phyloP scores from a whole-genome alignment of 2,888 invertebrate genomes.

The Disparrhopalites patrizii region DNA sequence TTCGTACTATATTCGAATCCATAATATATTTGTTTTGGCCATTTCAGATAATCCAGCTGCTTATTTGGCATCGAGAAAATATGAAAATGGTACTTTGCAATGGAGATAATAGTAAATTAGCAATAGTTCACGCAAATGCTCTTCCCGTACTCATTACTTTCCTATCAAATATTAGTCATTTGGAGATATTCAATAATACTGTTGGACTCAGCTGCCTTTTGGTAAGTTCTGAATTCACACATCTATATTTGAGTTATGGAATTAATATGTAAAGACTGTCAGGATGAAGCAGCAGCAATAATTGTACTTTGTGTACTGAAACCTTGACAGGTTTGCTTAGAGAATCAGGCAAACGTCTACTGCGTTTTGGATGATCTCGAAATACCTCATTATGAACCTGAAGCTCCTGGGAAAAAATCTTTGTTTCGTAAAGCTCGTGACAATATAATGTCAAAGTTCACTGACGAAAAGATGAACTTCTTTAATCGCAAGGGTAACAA shows the following conservation, averaged over 20 bases:
- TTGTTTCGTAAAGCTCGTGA: conserved; percentile 47
- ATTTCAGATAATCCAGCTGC: conserved; percentile 38
- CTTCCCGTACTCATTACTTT: conserved; percentile 46
- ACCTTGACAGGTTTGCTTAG: conserved; percentile 37
- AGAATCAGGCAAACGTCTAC: conserved; percentile 44
- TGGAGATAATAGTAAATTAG: conserved; percentile 43
- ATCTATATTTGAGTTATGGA: background rate
- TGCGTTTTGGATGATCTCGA: conserved; percentile 46
- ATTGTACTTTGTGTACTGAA: background rate
- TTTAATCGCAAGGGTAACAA: conserved; percentile 40
- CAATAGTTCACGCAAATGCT: conserved; percentile 35
- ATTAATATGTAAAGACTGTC: background rate
- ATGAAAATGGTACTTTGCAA: conserved; percentile 41
- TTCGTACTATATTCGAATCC: too few relatives aligned
- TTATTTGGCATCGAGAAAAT: conserved; percentile 42
- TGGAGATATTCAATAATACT: conserved; percentile 44
- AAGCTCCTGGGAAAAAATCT: conserved; percentile 45
- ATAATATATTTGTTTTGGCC: too few relatives aligned
- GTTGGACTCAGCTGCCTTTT: conserved; percentile 42
- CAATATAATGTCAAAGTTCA: conserved; percentile 45
- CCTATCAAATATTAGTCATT: conserved; percentile 33
- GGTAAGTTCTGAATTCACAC: conserved; percentile 27
- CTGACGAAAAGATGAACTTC: conserved; percentile 41
- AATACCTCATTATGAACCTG: conserved; percentile 35
- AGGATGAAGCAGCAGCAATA: background rate